These are phyloP conservation scores for Eupithecia abbreviata DNA, from an alignment of 2,888 invertebrate species.

Conservation along the genomic window DNA sequence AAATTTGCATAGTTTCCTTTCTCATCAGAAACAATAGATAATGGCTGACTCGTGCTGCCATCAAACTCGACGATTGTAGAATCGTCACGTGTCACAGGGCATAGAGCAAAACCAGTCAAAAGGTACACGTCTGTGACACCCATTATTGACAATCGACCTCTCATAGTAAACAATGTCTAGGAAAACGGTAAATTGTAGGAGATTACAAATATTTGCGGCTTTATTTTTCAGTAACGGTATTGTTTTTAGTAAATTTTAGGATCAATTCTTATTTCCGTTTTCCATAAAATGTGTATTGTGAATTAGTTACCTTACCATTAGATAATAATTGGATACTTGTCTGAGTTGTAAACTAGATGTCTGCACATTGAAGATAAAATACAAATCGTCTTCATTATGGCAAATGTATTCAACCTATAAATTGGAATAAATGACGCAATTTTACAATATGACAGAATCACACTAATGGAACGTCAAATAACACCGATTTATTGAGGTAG, in stretches of 20 bases:
- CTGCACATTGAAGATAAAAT: background rate
- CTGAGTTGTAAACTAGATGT: background rate
- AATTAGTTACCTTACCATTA: background rate
- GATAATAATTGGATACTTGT: background rate
- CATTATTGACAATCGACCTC: background rate
- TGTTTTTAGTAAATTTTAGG: background rate
- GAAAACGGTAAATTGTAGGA: background rate
- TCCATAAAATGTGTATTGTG: background rate
- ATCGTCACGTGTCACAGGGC: constrained; percentile 27
- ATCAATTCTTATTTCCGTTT: background rate
- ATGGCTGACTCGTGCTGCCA: constrained; percentile 24
- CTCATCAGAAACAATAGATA: constrained; percentile 39
- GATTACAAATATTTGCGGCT: background rate
- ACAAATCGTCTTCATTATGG: constrained; percentile 32
- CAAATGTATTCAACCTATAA: constrained; percentile 34
- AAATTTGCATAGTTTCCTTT: constrained; percentile 20
- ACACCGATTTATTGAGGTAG: constrained; percentile 16
- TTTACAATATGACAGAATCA: constrained; percentile 31
- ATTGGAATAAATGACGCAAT: constrained; percentile 43
- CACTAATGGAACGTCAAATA: constrained; percentile 26
- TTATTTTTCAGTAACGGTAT: background rate
- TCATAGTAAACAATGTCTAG: background rate
- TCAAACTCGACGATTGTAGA: constrained; percentile 20
- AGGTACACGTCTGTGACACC: background rate
- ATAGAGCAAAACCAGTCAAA: constrained; percentile 36